Percentiles rank a stretch among this genome's conserved stretches.
phyloP scores from a whole-genome alignment of 2,113 vertebrate species.

The Ginglymostoma cirratum region DNA sequence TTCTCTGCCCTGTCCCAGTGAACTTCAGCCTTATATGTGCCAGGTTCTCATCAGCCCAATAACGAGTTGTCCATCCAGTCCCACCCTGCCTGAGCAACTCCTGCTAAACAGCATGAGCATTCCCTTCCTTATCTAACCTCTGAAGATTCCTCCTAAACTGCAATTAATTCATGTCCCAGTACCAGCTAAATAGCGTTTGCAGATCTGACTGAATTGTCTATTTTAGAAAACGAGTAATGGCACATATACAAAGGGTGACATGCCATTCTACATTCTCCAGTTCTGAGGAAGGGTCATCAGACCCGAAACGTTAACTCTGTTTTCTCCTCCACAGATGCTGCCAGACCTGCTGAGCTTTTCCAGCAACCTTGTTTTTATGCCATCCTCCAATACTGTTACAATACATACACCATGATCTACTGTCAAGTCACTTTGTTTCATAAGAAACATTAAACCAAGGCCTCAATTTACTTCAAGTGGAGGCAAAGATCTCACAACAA shows the following conservation, averaged over 20 bases:
- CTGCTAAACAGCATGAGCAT: not conserved
- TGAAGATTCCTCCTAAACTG: not conserved
- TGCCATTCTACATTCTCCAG: not conserved
- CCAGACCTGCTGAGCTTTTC: no score
- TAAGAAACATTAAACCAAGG: not conserved
- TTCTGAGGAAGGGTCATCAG: no score
- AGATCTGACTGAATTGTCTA: not conserved
- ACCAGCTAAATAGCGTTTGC: not conserved
- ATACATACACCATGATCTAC: not conserved
- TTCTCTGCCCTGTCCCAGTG: not conserved
- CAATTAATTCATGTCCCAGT: not conserved
- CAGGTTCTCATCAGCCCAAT: not conserved
- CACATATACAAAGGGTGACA: not conserved
- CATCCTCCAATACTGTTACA: no score
- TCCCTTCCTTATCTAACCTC: not conserved
- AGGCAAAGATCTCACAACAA: not conserved
- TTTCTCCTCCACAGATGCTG: no score
- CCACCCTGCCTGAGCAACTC: not conserved
- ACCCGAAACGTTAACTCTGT: no score
- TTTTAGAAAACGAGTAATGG: not conserved
- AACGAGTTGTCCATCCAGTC: not conserved
- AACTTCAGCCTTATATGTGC: not conserved
- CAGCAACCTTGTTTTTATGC: no score
- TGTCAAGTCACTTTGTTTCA: not conserved
- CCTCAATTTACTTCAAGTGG: not conserved